Base-by-base conservation (phyloP, 2,888 invertebrate genomes). In the Noctua janthe region DNA sequence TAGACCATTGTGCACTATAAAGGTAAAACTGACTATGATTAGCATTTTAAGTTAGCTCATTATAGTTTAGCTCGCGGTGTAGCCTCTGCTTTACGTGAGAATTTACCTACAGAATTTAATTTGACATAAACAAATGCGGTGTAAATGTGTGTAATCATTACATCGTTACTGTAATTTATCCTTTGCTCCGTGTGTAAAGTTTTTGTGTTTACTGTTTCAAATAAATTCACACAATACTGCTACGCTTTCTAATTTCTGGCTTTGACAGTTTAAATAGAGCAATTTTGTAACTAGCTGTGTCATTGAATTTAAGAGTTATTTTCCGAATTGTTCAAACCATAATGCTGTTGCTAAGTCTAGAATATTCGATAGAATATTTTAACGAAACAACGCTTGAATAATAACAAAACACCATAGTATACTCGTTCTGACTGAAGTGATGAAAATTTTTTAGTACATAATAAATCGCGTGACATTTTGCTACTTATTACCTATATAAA, bases 241-340 rank as follows among this genome's bases (percentile, higher is more conserved):
- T 39, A 43, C 51, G 83, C 71, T 84, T 76, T 83, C 87, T 84
- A 77, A 76, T 77, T 82, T 74, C n/a, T 64, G 62, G 1, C 1
- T 71, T 80, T 66, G 39, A 39, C 66, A 66, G 10, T 39, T 29
- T 51, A 13, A n/a, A 43, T 83, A 43, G 43, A 67, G 43, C 35
- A 51, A 47, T 39, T 54, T 49, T 39, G 47, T 49, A 54, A 64
- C n/a, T 17, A 62, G 29, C 39, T 23, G 13, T 17, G 39, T 13
- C 39, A 49, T 71, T 39, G 17, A 77, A 20, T 62, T 11, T 8
- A 35, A 17, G 1, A 64, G 3, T n/a, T 59, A 49, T 62, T 76
- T 39, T 59, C 1, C 29, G 3, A 11, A 29, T n/a, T 10, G 0
- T 47, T 35, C n/a, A 17, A 2, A 71, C n/a, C 1, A 8, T 23